phyloP scores from a whole-genome alignment of 2,888 invertebrate genomes.

The Dryomyza anilis region DNA sequence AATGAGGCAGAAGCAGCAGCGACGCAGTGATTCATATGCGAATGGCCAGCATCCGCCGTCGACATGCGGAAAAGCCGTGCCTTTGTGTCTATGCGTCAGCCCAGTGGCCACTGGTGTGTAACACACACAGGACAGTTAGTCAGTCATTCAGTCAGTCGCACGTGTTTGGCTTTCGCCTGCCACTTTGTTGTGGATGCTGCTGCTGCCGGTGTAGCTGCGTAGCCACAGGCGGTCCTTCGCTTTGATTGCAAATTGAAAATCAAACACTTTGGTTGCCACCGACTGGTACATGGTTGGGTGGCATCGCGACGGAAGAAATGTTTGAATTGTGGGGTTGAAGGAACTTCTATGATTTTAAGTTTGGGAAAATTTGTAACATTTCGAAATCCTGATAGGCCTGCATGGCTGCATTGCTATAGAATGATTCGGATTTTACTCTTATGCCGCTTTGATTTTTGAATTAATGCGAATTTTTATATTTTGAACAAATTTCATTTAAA shows the following conservation, averaged over 20 bases:
- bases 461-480: too few species aligned
- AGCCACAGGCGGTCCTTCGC: not conserved
- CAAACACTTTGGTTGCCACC: not conserved
- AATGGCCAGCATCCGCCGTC: constrained; percentile 8
- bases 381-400: too few species aligned
- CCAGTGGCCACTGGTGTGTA: not conserved
- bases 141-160: not conserved
- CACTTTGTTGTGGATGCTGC: constrained; percentile 8
- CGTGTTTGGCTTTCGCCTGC: not conserved
- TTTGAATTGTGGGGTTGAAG: not conserved
- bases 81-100: constrained; percentile 6
- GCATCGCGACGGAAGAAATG: not conserved
- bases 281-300: too few species aligned
- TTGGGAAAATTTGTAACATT: too few species aligned
- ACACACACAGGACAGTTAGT: not conserved
- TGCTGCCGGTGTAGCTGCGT: not conserved
- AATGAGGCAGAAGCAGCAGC: too few species aligned
- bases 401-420: too few species aligned
- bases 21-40: constrained; percentile 11
- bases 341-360: too few species aligned
- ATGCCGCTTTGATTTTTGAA: too few species aligned
- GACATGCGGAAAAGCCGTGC: constrained; percentile 44
- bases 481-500: too few species aligned
- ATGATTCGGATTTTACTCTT: too few species aligned
- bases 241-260: constrained; percentile 8